phyloP scores from a whole-genome alignment of 2,797 vertebrate species.

The Lagodon rhomboides region DNA sequence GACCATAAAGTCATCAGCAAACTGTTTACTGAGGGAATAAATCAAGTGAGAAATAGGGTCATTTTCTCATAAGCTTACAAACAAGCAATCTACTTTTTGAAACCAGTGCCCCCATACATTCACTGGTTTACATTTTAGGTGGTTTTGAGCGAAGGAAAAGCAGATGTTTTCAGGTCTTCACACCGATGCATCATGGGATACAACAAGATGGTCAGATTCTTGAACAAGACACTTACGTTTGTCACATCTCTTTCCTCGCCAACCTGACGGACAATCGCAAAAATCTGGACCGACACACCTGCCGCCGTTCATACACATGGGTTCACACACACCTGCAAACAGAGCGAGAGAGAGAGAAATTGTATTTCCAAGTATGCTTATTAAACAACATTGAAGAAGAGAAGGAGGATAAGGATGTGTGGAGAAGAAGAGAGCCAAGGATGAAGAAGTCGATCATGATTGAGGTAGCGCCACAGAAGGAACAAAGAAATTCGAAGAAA shows the following conservation, averaged over 20 bases:
- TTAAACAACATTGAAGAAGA: too few relatives aligned
- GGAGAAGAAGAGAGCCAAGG: not conserved
- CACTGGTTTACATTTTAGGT: too few relatives aligned
- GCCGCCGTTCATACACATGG: slow-evolving; percentile 87
- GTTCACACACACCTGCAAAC: slow-evolving; percentile 87
- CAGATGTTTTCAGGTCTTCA: not conserved
- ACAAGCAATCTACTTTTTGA: too few relatives aligned
- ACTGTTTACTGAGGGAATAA: too few relatives aligned
- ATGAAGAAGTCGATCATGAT: not conserved
- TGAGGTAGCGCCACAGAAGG: not conserved
- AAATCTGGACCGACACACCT: slow-evolving; percentile 82
- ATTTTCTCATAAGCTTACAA: too few relatives aligned
- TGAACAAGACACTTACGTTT: slow-evolving; percentile 77
- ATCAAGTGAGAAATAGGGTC: too few relatives aligned
- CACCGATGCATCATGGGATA: slow-evolving; percentile 7
- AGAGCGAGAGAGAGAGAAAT: slow-evolving; percentile 2
- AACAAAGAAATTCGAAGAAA: not conserved
- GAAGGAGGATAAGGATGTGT: not conserved
- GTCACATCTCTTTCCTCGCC: slow-evolving; percentile 81
- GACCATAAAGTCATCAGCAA: too few relatives aligned
- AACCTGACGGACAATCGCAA: slow-evolving; percentile 87
- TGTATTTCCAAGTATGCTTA: too few relatives aligned
- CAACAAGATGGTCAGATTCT: not conserved
- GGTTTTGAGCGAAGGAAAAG: not conserved
- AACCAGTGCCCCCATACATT: too few relatives aligned